These are phyloP conservation scores for Hemitrygon akajei DNA, from an alignment of 2,797 vertebrate species.

Conservation along the genomic window DNA sequence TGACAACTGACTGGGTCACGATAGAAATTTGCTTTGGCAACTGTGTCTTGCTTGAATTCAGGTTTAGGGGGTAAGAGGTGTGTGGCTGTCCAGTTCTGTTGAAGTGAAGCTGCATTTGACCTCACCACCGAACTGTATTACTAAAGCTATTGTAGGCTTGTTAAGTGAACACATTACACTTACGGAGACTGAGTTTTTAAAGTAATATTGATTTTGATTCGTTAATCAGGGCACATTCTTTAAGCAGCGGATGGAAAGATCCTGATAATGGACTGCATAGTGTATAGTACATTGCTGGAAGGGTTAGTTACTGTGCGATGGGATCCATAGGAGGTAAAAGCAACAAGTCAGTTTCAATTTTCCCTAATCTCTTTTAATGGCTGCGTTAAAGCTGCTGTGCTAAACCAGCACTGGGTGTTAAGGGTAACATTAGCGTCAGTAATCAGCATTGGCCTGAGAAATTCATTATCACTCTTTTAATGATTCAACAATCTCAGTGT, in stretches of 20 bases:
- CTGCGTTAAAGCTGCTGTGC: conserved; percentile 12
- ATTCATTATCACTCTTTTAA: conserved; percentile 35
- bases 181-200: background rate
- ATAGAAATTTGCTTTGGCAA: too few relatives aligned
- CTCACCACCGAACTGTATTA: background rate
- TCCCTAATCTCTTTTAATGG: conserved; percentile 34
- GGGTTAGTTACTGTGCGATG: conserved; percentile 36
- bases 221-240: conserved; percentile 3
- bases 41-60: too few relatives aligned
- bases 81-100: background rate
- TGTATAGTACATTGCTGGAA: conserved; percentile 26
- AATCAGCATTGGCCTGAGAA: conserved; percentile 32
- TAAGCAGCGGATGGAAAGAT: background rate
- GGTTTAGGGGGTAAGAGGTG: background rate
- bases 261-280: background rate
- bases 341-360: conserved; percentile 38
- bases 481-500: conserved; percentile 34
- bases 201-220: conserved; percentile 31
- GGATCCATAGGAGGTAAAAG: conserved; percentile 35
- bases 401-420: conserved; percentile 23
- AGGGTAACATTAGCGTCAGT: conserved; percentile 26
- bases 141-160: background rate
- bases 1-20: too few relatives aligned
- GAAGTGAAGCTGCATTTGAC: background rate
- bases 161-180: background rate